A percentile compares a stretch with the other conserved stretches of the same genome.
These are phyloP conservation scores for Caenorhabditis sp. DNA, from an alignment of 2,888 invertebrate species.

Conservation along the genomic window DNA sequence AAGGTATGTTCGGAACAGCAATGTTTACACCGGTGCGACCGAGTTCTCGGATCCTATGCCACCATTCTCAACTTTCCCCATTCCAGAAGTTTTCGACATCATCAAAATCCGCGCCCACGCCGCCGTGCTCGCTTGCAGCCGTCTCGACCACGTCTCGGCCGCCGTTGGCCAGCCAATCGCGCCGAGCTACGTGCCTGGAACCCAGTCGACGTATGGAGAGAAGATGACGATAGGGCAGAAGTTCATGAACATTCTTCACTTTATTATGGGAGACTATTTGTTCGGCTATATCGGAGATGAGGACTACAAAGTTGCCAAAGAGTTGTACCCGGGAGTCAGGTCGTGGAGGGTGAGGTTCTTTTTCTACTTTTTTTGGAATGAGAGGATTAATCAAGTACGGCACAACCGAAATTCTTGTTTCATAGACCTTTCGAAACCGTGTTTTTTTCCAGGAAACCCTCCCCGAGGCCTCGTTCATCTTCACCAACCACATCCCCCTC, in stretches of 20 bases:
- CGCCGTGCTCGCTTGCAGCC: constrained; percentile 40
- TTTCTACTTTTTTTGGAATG: not conserved
- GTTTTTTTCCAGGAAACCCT: constrained; percentile 37
- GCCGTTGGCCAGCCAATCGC: constrained; percentile 54
- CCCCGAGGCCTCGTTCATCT: constrained; percentile 49
- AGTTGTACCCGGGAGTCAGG: constrained; percentile 6
- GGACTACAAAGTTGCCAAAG: constrained; percentile 26
- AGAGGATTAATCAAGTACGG: not conserved
- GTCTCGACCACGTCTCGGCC: constrained; percentile 40
- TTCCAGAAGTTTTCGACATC: constrained; percentile 49
- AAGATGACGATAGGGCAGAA: constrained; percentile 28
- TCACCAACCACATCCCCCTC: constrained; percentile 53
- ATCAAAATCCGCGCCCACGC: constrained; percentile 46
- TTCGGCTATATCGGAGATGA: constrained; percentile 33
- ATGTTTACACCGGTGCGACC: too few relatives aligned
- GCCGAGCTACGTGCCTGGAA: constrained; percentile 52
- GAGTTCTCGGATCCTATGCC: constrained; percentile 4
- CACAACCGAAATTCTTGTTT: not conserved
- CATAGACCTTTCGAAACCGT: not conserved
- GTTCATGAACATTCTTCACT: constrained; percentile 32
- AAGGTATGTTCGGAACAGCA: too few relatives aligned
- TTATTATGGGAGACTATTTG: constrained; percentile 31
- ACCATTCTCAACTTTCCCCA: constrained; percentile 26
- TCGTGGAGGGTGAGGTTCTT: constrained; percentile 27
- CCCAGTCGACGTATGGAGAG: constrained; percentile 35